Percentiles rank a stretch among this genome's conserved stretches.
These are phyloP conservation scores for Bombylius discolor DNA, from an alignment of 2,888 invertebrate genomes.

Conservation along the genomic window DNA sequence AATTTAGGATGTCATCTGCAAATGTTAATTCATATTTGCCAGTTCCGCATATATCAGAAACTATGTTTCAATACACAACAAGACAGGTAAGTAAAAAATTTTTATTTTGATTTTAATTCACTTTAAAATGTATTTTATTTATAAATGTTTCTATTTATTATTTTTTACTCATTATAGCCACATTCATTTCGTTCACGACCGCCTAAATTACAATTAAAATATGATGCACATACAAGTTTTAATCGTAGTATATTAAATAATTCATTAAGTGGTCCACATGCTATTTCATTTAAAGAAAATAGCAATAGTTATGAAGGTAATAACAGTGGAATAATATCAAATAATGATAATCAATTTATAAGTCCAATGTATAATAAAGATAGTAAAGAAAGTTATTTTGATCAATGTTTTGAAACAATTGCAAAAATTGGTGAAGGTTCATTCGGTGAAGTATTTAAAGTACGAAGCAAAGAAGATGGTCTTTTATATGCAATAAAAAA, in stretches of 20 bases:
- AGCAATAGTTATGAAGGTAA: background rate
- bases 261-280: slow-evolving; percentile 22
- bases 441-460: slow-evolving; percentile 62
- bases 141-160: no score
- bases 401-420: slow-evolving; percentile 51
- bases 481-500: slow-evolving; percentile 58
- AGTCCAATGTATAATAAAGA: slow-evolving; percentile 34
- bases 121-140: background rate
- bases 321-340: background rate
- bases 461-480: slow-evolving; percentile 49
- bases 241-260: slow-evolving; percentile 25
- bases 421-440: slow-evolving; percentile 57
- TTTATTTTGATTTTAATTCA: background rate
- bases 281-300: slow-evolving; percentile 29
- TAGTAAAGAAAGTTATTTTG: slow-evolving; percentile 42
- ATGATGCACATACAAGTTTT: slow-evolving; percentile 25
- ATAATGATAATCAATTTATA: slow-evolving; percentile 20
- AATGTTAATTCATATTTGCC: background rate
- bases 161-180: slow-evolving; percentile 2
- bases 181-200: slow-evolving; percentile 4
- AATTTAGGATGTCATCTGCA: background rate
- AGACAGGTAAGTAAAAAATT: background rate
- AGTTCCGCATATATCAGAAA: background rate
- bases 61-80: background rate
- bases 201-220: slow-evolving; percentile 24